These are phyloP conservation scores for Trichosurus vulpecula DNA, from an alignment of 2,797 vertebrate species.

Conservation along the genomic window DNA sequence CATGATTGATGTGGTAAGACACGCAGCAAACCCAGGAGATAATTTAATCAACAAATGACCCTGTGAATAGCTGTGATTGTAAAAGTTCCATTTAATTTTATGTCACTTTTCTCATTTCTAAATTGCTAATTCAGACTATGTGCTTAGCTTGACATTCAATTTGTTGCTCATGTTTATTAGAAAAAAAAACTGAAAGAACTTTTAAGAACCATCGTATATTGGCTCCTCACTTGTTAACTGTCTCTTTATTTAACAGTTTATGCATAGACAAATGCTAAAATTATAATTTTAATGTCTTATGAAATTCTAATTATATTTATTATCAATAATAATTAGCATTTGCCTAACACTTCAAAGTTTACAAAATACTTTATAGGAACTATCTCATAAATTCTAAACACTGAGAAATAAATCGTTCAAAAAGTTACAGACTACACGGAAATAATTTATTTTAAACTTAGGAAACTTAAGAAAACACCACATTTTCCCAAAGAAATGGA, in stretches of 20 bases:
- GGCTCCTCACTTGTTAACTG: conserved; percentile 21
- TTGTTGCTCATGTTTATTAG: conserved; percentile 58
- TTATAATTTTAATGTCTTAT: conserved; percentile 15
- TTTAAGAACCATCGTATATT: conserved; percentile 15
- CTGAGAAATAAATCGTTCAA: conserved; percentile 52
- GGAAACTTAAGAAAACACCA: conserved; percentile 36
- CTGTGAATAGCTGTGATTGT: conserved; percentile 69
- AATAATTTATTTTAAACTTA: conserved; percentile 61
- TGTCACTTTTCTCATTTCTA: conserved; percentile 69
- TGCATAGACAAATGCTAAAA: conserved; percentile 42
- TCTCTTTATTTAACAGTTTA: conserved; percentile 57
- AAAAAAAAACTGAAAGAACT: conserved; percentile 53
- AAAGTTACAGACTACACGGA: conserved; percentile 58
- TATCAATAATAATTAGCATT: neutral
- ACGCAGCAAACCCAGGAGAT: conserved; percentile 73
- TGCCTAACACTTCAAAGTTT: neutral
- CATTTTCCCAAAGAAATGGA: neutral
- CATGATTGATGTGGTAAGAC: conserved; percentile 78
- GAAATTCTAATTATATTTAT: conserved; percentile 65
- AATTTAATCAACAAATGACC: conserved; percentile 82
- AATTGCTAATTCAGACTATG: conserved; percentile 72
- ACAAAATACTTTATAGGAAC: neutral
- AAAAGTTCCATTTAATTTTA: conserved; percentile 78
- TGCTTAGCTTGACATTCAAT: conserved; percentile 63
- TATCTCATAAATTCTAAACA: conserved; percentile 16